Evolutionary conservation across 1,140 invertebrate species (phyloP).

Genomic region (Neomicropteryx cornuta): DNA sequence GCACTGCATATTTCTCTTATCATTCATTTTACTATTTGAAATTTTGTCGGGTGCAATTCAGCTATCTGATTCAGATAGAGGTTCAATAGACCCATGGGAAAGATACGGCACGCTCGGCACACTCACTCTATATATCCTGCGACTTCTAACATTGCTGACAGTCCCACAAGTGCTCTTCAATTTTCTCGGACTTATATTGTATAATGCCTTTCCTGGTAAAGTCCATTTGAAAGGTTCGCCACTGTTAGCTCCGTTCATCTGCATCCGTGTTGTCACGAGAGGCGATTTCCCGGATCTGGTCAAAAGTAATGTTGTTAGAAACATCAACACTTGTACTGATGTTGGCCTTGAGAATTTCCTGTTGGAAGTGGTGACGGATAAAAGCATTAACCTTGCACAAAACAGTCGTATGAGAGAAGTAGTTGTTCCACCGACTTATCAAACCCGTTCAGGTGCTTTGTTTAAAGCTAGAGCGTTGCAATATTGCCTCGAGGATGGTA

Average conservation of each 20-base stretch:
- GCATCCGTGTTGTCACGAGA: constrained; percentile 88
- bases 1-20: constrained; percentile 66
- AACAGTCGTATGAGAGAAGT: constrained; percentile 70
- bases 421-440: constrained; percentile 76
- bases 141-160: constrained; percentile 76
- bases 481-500: constrained; percentile 87
- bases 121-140: constrained; percentile 64
- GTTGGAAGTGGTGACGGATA: constrained; percentile 95
- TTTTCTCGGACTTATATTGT: constrained; percentile 80
- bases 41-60: constrained; percentile 67
- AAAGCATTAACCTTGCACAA: constrained; percentile 60
- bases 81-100: constrained; percentile 65
- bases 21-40: constrained; percentile 68
- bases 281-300: constrained; percentile 93
- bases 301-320: constrained; percentile 75
- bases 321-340: constrained; percentile 81
- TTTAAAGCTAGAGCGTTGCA: constrained; percentile 95
- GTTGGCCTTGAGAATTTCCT: constrained; percentile 93
- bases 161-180: constrained; percentile 87
- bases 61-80: constrained; percentile 46
- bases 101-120: constrained; percentile 65
- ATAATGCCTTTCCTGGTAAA: constrained; percentile 92
- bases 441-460: constrained; percentile 80
- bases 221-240: constrained; percentile 83
- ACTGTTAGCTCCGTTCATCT: constrained; percentile 87